phyloP scores from a whole-genome alignment of 1,140 invertebrate genomes.

The Daktulosphaira vitifoliae region DNA sequence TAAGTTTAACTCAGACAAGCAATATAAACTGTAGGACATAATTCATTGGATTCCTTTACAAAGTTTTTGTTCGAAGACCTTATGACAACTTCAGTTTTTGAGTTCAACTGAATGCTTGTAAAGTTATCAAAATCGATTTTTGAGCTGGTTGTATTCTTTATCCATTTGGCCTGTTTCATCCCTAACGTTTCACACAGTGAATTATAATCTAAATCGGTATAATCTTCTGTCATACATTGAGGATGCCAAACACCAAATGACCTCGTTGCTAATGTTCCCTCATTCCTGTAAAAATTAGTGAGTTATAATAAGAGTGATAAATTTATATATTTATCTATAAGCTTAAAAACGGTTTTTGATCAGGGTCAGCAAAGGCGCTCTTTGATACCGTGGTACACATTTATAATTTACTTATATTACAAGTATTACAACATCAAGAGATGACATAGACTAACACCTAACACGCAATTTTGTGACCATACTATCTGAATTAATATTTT shows the following conservation, averaged over 20 bases:
- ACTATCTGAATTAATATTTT: too few relatives aligned
- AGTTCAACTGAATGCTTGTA: neutral
- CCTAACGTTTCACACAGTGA: constrained; percentile 10
- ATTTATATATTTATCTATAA: too few relatives aligned
- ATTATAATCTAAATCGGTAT: constrained; percentile 12
- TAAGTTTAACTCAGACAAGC: neutral
- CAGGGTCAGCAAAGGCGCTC: too few relatives aligned
- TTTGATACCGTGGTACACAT: too few relatives aligned
- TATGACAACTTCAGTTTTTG: neutral
- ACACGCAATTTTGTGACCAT: too few relatives aligned
- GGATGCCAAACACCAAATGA: constrained; percentile 53
- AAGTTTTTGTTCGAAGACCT: constrained; percentile 8
- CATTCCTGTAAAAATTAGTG: constrained; percentile 43
- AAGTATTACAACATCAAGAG: too few relatives aligned
- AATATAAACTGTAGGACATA: neutral
- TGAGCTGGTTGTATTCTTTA: neutral
- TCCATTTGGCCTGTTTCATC: constrained; percentile 2
- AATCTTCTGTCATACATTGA: constrained; percentile 46
- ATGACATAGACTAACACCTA: too few relatives aligned
- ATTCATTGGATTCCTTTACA: neutral
- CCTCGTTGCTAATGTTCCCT: constrained; percentile 49
- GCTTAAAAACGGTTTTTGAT: too few relatives aligned
- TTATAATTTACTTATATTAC: too few relatives aligned
- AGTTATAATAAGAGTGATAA: too few relatives aligned
- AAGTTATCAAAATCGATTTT: constrained; percentile 10